Evolutionary conservation across 1,140 invertebrate species (phyloP).

Genomic region (Caenorhabditis tropicalis): DNA sequence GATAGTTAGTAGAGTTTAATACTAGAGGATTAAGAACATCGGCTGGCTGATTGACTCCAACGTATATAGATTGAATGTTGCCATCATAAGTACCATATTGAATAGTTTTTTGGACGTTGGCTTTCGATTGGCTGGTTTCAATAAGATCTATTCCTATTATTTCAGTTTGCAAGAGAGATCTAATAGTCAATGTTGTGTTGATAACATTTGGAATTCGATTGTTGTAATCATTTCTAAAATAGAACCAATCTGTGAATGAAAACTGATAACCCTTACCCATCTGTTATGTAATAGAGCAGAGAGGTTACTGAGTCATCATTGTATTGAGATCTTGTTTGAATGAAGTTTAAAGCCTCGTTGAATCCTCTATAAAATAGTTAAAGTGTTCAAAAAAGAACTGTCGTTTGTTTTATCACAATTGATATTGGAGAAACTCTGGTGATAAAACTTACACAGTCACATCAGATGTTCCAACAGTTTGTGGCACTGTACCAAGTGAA

Average conservation of each 20-base stretch:
- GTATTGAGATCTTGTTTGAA: slow-evolving; percentile 33
- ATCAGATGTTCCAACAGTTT: not conserved
- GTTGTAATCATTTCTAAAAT: not conserved
- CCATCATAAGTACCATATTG: slow-evolving; percentile 36
- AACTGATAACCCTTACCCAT: no score
- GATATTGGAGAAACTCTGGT: not conserved
- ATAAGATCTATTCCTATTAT: slow-evolving; percentile 34
- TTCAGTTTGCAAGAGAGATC: slow-evolving; percentile 11
- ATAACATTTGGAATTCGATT: not conserved
- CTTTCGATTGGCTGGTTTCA: not conserved
- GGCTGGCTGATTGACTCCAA: slow-evolving; percentile 6
- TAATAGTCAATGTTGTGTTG: not conserved
- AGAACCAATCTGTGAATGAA: no score
- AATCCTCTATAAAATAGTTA: slow-evolving; percentile 42
- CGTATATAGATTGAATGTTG: not conserved
- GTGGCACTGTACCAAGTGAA: not conserved
- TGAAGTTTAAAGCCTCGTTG: slow-evolving; percentile 14
- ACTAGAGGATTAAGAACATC: not conserved
- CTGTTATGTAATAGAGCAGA: slow-evolving; percentile 27
- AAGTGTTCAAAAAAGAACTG: no score
- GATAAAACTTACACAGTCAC: slow-evolving; percentile 42
- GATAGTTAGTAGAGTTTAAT: not conserved
- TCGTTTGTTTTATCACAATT: no score
- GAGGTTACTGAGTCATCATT: slow-evolving; percentile 9
- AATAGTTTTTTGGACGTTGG: slow-evolving; percentile 9